Evolutionary conservation across 1,140 invertebrate genomes (phyloP).

Genomic region (Lasaia peninsularis): DNA sequence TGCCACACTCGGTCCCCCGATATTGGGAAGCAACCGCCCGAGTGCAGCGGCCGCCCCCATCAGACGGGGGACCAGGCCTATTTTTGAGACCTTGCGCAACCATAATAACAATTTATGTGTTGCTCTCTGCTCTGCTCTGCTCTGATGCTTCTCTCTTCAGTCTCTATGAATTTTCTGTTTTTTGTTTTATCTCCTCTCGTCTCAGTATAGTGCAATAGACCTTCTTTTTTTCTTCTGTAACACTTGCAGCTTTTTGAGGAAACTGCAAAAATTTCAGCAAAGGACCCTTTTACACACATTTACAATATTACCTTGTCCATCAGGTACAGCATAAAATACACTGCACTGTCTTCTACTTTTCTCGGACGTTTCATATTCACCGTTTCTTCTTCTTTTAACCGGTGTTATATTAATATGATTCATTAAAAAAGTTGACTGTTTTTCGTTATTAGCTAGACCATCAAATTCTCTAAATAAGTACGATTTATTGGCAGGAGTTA

Average conservation of each 20-base stretch:
- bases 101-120: too few species aligned
- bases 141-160: not conserved
- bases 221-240: slow-evolving; percentile 5
- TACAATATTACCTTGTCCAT: slow-evolving; percentile 11
- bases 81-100: not conserved
- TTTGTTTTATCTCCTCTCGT: not conserved
- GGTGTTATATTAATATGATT: slow-evolving; percentile 8
- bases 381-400: slow-evolving; percentile 2
- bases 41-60: too few species aligned
- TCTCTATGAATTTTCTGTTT: not conserved
- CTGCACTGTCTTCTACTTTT: slow-evolving; percentile 6
- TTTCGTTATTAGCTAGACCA: not conserved
- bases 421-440: not conserved
- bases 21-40: too few species aligned
- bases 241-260: not conserved
- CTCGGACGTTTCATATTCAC: slow-evolving; percentile 3
- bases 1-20: too few species aligned
- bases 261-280: not conserved
- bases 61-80: not conserved
- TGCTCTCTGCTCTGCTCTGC: not conserved
- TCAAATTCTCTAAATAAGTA: not conserved
- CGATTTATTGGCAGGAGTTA: not conserved
- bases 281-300: not conserved
- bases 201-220: not conserved
- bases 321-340: slow-evolving; percentile 4